Base-by-base conservation (phyloP, 2,888 invertebrate species). In the Ecliptopera silaceata region DNA sequence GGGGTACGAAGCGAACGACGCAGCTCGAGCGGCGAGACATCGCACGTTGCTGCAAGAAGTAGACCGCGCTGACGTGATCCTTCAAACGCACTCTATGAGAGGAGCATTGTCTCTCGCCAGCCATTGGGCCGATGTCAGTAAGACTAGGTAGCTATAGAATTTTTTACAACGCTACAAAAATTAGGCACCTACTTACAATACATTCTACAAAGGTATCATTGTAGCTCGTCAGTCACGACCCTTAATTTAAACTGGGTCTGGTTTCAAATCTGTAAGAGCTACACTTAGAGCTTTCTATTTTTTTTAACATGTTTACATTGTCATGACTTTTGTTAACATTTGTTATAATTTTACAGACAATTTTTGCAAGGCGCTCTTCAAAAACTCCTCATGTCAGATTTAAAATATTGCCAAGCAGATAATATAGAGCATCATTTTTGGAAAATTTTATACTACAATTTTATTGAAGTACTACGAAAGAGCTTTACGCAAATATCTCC, bases 401-500 rank as follows among this genome's bases (percentile, higher is more conserved):
- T 97, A 56, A 97, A 96, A 82, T 96, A 97, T 79, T 96, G 97
- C 69, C 96, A 96, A 77, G 93, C 95, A 38, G 95, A 97, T 75
- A 97, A 97, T 77, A 94, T 97, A 6, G 98, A 98, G 74, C 96
- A 96, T 72, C 95, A 96, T 76, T 94, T 98, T 81, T 98, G 98
- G 98, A 97, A 97, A 83, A 93, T 97, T 60, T 92, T 97, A 3
- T 98, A 96, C 81, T 96, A 98, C 79, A 95, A 95, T 78, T 94
- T 97, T 62, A 97, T 98, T 65, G 97, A 98, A 83, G 92, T 95
- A 66, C 89, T 97, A 68, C 92, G 97, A 65, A 95, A 95, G 79
- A 93, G 93, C 63, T 93, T 94, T 73, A 80, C 86, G 0, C 92
- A 94, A 71, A 93, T 93, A 68, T 79, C 92, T 0, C 92, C 93